Base-by-base conservation (phyloP, 2,888 invertebrate species). In the Morpho helenor region DNA sequence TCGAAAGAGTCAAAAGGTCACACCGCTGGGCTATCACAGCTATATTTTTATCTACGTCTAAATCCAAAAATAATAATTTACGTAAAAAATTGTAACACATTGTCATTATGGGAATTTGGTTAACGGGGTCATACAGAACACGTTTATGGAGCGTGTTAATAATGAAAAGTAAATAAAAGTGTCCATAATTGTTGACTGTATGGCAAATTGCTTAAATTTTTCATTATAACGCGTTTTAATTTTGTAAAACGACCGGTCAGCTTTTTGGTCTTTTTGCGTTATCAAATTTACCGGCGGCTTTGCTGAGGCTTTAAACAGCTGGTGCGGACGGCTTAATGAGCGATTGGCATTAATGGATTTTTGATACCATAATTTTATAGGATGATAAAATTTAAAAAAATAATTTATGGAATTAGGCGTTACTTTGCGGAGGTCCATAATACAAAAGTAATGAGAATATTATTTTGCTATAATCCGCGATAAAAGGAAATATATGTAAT, bases 141-240 rank as follows among this genome's bases (percentile, higher is more conserved):
- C 56, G 50, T 51, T 44, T 50, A 47, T 31, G 9, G 52, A 49
- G 49, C 42, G 57, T 57, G 60, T 62, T 61, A 44, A 54, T 57
- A 63, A 63, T 56, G 47, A 59, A 61, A 58, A 61, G 49, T 56
- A 59, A 61, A 65, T 63, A 56, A 61, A 61, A 63, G 54, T 54
- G 44, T 40, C 61, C 56, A 51, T 52, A 52, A 56, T 60, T 45
- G 52, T 61, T 56, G 54, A 53, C 56, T 51, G 41, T 51, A 53
- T 49, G 54, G 54, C 5, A 58, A 61, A 65, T 61, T 58, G 61
- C 50, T 60, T 52, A 45, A 61, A 45, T 50, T 62, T 60, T 61
- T 49, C 53, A 55, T 60, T 49, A 60, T 52, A 60, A 51, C 53
- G 52, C 45, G 47, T 63, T 65, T 63, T 65, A 55, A 63, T 61